Conservation (phyloP, 2,888 invertebrate genomes). For the Sphaerophoria rueppellii region DNA sequence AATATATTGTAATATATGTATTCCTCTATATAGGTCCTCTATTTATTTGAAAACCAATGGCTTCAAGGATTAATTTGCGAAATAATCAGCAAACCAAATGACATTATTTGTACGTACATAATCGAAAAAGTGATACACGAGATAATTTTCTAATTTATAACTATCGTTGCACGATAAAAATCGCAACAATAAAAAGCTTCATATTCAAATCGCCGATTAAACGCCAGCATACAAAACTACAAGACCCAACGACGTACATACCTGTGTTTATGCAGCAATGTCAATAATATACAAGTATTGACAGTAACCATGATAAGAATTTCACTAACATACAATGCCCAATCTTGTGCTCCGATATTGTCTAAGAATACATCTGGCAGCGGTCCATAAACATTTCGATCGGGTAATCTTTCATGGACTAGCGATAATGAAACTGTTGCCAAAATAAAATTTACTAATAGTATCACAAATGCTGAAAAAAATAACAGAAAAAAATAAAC, state of each 20-base stretch:
- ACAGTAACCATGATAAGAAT: constrained; percentile 92
- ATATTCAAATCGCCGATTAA: neutral
- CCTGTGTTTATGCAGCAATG: constrained; percentile 94
- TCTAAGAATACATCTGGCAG: constrained; percentile 93
- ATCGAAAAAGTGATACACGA: too few species aligned
- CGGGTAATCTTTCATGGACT: constrained; percentile 94
- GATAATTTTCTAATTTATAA: too few species aligned
- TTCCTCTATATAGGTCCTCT: too few species aligned
- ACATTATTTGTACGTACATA: too few species aligned
- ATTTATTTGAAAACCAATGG: too few species aligned
- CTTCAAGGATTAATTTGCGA: too few species aligned
- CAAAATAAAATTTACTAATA: constrained; percentile 85
- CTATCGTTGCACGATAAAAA: neutral
- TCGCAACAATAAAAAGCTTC: neutral
- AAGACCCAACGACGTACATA: constrained; percentile 46
- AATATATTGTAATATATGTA: too few species aligned
- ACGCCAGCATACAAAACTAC: neutral
- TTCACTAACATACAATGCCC: constrained; percentile 93
- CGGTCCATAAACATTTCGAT: constrained; percentile 88
- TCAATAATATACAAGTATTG: constrained; percentile 88
- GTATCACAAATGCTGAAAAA: constrained; percentile 84
- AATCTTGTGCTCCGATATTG: constrained; percentile 88
- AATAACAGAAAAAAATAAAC: constrained; percentile 39
- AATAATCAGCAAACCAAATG: too few species aligned
- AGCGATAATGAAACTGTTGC: constrained; percentile 90